A percentile compares a stretch with the other conserved stretches of the same genome.
These are phyloP conservation scores for Hyperoplus immaculatus DNA, from an alignment of 2,797 vertebrate species.

Conservation along the genomic window DNA sequence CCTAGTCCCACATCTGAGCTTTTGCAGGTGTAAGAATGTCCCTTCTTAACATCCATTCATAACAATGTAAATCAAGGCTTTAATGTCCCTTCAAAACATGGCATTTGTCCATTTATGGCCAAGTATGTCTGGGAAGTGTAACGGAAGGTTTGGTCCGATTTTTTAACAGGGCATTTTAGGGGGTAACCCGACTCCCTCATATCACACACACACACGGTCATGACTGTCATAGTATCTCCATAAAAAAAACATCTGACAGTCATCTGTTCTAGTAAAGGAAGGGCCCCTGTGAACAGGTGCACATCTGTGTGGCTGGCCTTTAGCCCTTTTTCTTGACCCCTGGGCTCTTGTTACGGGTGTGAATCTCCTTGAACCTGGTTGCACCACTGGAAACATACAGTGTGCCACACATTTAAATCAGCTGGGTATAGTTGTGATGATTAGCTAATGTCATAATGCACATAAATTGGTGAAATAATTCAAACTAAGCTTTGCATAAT, in stretches of 20 bases:
- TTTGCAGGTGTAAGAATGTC: conserved; percentile 64
- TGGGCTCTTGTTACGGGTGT: conserved; percentile 52
- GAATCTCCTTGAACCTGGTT: conserved; percentile 54
- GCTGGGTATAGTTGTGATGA: too few relatives aligned
- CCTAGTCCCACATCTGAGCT: conserved; percentile 39
- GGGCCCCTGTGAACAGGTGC: conserved; percentile 80
- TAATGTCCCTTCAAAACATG: conserved; percentile 27
- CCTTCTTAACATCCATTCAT: conserved; percentile 61
- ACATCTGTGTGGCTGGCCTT: conserved; percentile 56
- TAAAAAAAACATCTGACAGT: conserved; percentile 76
- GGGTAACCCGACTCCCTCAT: background rate
- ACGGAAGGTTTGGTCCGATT: conserved; percentile 39
- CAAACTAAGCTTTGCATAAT: conserved; percentile 18
- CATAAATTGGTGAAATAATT: conserved; percentile 1
- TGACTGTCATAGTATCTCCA: conserved; percentile 32
- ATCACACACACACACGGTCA: conserved; percentile 17
- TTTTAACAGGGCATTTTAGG: conserved; percentile 35
- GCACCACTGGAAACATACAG: conserved; percentile 23
- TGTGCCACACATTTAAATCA: too few relatives aligned
- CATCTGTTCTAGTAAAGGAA: conserved; percentile 52
- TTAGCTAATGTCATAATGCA: background rate
- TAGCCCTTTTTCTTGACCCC: conserved; percentile 47
- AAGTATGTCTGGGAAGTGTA: conserved; percentile 38
- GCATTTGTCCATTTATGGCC: conserved; percentile 35
- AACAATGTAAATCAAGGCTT: conserved; percentile 70